Conservation (phyloP, 2,888 invertebrate species). For the Luffia ferchaultella region DNA sequence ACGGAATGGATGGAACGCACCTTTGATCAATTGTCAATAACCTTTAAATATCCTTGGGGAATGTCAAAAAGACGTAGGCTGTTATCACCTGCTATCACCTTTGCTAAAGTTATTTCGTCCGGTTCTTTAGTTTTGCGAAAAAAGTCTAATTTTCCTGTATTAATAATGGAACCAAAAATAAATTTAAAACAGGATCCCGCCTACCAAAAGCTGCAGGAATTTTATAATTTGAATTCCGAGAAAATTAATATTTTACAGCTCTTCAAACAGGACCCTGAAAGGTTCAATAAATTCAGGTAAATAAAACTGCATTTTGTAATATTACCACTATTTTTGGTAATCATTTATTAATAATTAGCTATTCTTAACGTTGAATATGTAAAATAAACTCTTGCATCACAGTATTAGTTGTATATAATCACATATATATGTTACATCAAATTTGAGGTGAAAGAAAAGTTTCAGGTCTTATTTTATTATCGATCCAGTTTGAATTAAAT, state of each 20-base stretch:
- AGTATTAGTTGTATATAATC: not conserved
- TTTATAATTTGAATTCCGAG: slow-evolving; percentile 74
- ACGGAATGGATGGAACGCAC: no score
- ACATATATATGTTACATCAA: no score
- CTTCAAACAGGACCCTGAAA: slow-evolving; percentile 79
- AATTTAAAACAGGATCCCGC: slow-evolving; percentile 67
- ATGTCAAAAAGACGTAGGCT: slow-evolving; percentile 55
- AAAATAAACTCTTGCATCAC: not conserved
- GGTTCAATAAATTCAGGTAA: slow-evolving; percentile 93
- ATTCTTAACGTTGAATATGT: not conserved
- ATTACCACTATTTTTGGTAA: not conserved
- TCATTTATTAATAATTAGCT: not conserved
- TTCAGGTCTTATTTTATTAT: no score
- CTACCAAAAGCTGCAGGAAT: slow-evolving; percentile 79
- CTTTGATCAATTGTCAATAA: slow-evolving; percentile 27
- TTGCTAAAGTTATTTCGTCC: slow-evolving; percentile 24
- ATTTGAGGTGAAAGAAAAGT: no score
- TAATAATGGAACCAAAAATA: slow-evolving; percentile 51
- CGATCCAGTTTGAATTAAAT: no score
- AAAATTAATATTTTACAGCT: slow-evolving; percentile 84
- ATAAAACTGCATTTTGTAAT: not conserved
- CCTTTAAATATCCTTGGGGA: slow-evolving; percentile 59
- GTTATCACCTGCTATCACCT: slow-evolving; percentile 32
- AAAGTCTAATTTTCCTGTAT: not conserved
- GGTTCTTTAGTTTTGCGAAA: slow-evolving; percentile 19